Percentiles rank a stretch among this genome's conserved stretches.
These are phyloP conservation scores for Aegithalos caudatus DNA, from an alignment of 2,113 vertebrate genomes.

Conservation along the genomic window DNA sequence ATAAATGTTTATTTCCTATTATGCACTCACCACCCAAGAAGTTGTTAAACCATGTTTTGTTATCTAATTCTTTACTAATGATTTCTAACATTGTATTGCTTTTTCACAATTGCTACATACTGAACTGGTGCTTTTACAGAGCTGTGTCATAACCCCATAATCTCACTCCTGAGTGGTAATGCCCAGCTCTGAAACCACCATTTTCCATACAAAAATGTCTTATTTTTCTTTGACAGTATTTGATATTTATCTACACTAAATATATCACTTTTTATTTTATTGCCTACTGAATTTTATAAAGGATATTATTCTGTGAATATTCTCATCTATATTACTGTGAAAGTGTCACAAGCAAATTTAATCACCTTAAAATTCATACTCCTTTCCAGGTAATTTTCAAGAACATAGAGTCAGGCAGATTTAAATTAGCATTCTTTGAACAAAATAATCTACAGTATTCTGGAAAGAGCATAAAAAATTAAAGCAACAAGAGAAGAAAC, in stretches of 20 bases:
- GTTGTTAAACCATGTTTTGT: neutral
- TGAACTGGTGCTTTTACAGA: neutral
- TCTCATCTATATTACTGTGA: neutral
- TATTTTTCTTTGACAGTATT: neutral
- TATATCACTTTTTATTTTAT: neutral
- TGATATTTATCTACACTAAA: neutral
- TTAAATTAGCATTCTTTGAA: neutral
- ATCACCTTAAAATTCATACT: neutral
- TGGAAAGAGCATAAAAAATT: neutral
- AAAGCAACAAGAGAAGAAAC: neutral
- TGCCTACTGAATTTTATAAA: neutral
- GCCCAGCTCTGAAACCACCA: neutral
- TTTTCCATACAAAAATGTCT: neutral
- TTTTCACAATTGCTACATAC: neutral
- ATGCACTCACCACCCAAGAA: neutral
- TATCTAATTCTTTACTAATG: neutral
- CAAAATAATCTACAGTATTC: neutral
- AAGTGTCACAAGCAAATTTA: neutral
- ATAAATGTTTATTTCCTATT: neutral
- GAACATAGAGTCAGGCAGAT: neutral
- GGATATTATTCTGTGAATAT: neutral
- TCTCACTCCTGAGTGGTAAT: neutral
- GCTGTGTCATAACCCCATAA: neutral
- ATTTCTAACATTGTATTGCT: neutral
- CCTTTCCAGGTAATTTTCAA: neutral